Base-by-base conservation (phyloP, 2,113 vertebrate genomes). In the Myotis yumanensis region DNA sequence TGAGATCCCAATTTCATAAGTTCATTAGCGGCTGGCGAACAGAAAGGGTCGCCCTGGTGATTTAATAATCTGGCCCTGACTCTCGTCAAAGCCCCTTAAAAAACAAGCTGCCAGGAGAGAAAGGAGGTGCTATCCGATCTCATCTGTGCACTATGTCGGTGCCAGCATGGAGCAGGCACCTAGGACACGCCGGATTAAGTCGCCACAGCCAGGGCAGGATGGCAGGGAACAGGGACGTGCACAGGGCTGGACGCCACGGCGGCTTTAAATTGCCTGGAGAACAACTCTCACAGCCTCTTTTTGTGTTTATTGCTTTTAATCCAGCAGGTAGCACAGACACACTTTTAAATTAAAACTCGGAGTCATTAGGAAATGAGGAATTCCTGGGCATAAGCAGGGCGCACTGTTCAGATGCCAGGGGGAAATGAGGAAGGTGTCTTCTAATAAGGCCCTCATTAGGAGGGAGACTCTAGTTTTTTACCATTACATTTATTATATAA, bases 41-140 rank as follows among this genome's bases (percentile, higher is more conserved):
- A 93, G 73, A 97, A 92, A 86, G 79, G 79, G 95, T 97, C 90
- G 82, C 59, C 11, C 71, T 92, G 90, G 59, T 95, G 95, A 90
- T 94, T 96, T 92, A 76, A 96, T 94, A 96, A 82, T 88, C 96
- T 83, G 95, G 80, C 7, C 16, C 73, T 18, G 80, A 92, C 68
- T 94, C 86, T 85, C 95, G 77, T 96, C 94, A 92, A 85, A 97
- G 92, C 16, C 82, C 89, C 69, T 95, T 95, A 17, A 79, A 93
- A 93, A 82, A 80, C 54, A 89, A 62, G 81, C 91, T 97, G 93
- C 95, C 88, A 92, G 89, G 77, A 35, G 66, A 97, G 88, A 48
- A 82, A 46, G 73, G 89, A 97, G 96, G 94, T 62, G 32, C 71
- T 66, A 84, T 54, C 28, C 23, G 46, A 89, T 92, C 25, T 46